A percentile compares a stretch with the other conserved stretches of the same genome.
phyloP scores from a whole-genome alignment of 2,113 vertebrate genomes.

The Raphicerus campestris region DNA sequence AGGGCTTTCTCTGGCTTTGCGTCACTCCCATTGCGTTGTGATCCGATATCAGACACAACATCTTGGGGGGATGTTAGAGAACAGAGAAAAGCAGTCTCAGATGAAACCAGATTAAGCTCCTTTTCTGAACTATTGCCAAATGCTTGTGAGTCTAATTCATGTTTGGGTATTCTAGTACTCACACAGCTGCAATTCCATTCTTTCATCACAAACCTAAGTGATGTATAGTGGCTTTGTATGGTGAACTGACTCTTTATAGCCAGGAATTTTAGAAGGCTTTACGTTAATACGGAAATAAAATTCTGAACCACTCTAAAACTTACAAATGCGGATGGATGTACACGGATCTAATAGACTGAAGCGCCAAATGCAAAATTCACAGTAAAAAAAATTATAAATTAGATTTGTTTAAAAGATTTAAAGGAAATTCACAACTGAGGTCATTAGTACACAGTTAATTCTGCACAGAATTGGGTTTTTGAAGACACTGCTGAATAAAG shows the following conservation, averaged over 20 bases:
- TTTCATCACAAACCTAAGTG: slow-evolving; percentile 64
- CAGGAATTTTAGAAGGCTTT: slow-evolving; percentile 44
- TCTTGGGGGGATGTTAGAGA: slow-evolving; percentile 64
- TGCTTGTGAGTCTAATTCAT: slow-evolving; percentile 65
- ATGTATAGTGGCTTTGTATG: slow-evolving; percentile 69
- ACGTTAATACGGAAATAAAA: slow-evolving; percentile 60
- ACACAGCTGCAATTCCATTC: slow-evolving; percentile 73
- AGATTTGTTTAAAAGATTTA: slow-evolving; percentile 39
- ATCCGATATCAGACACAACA: slow-evolving; percentile 61
- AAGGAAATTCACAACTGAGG: slow-evolving; percentile 24
- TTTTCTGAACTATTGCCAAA: slow-evolving; percentile 75
- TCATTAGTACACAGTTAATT: slow-evolving; percentile 57
- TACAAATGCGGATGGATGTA: neutral
- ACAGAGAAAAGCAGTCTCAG: slow-evolving; percentile 66
- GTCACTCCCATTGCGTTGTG: slow-evolving; percentile 50
- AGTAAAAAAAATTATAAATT: neutral
- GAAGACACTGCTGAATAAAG: slow-evolving; percentile 76
- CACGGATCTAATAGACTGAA: neutral
- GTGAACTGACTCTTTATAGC: slow-evolving; percentile 60
- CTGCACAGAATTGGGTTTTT: slow-evolving; percentile 58
- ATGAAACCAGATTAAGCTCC: slow-evolving; percentile 71
- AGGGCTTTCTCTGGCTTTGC: slow-evolving; percentile 26
- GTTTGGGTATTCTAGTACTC: slow-evolving; percentile 62
- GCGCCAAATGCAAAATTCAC: neutral
- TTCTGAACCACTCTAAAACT: slow-evolving; percentile 37